Conservation (phyloP, 37 sponge, comb jelly and placozoan genomes). For the Haliclona indistincta region DNA sequence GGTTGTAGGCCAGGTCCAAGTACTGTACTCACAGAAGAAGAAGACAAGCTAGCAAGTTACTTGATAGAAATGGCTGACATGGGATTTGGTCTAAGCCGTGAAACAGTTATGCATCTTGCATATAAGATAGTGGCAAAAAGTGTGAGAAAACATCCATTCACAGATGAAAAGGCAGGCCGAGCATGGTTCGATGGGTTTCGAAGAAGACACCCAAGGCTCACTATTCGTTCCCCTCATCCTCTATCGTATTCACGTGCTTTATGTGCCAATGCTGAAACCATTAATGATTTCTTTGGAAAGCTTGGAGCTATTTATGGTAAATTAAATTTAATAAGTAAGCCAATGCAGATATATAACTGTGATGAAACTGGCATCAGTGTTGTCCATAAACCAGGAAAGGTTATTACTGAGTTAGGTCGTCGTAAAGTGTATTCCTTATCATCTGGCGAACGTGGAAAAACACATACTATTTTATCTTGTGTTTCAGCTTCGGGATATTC, state of each 20-base stretch:
- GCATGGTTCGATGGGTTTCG: conserved; percentile 51
- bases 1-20: not conserved
- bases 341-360: conserved; percentile 43
- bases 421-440: conserved; percentile 27
- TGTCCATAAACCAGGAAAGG: conserved; percentile 41
- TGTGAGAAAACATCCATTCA: conserved; percentile 21
- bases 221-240: conserved; percentile 44
- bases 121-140: conserved; percentile 4
- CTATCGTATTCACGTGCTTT: conserved; percentile 34
- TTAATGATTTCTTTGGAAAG: conserved; percentile 44
- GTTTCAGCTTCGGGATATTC: conserved; percentile 37
- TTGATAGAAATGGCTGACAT: conserved; percentile 8
- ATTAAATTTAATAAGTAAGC: conserved; percentile 32
- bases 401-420: conserved; percentile 7
- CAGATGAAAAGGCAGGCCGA: conserved; percentile 24
- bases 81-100: conserved; percentile 19
- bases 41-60: conserved; percentile 1
- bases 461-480: conserved; percentile 47
- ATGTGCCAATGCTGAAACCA: conserved; percentile 25
- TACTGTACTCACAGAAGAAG: conserved; percentile 21
- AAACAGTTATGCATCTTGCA: conserved; percentile 2
- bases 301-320: conserved; percentile 29
- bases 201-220: conserved; percentile 17
- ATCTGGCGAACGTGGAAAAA: conserved; percentile 44
- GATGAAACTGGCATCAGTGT: conserved; percentile 42